phyloP scores from a whole-genome alignment of 2,113 vertebrate genomes.

The Serinus canaria region DNA sequence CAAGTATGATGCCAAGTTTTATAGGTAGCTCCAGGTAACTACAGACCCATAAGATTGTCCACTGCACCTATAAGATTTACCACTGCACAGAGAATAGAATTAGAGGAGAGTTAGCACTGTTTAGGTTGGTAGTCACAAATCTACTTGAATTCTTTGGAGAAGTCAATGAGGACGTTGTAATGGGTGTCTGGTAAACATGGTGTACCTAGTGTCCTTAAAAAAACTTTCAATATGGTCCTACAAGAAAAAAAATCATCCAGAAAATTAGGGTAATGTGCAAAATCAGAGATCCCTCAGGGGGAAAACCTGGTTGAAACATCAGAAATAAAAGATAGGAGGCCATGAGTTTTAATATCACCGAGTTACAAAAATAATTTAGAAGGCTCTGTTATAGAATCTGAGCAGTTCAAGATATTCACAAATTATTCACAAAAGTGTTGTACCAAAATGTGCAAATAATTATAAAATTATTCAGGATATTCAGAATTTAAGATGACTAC shows the following conservation, averaged over 20 bases:
- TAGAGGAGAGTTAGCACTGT: background rate
- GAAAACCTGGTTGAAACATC: background rate
- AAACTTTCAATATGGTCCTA: background rate
- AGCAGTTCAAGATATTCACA: background rate
- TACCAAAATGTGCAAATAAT: background rate
- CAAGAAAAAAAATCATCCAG: background rate
- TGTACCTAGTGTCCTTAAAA: background rate
- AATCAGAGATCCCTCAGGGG: background rate
- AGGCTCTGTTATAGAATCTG: background rate
- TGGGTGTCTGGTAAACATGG: background rate
- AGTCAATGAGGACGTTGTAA: background rate
- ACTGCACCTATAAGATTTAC: background rate
- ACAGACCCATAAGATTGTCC: background rate
- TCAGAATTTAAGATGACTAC: background rate
- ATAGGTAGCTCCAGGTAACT: background rate
- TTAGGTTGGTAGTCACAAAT: background rate
- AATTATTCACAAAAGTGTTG: background rate
- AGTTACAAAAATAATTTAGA: background rate
- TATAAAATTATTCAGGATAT: background rate
- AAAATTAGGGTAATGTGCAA: background rate
- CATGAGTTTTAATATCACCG: background rate
- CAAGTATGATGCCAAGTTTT: background rate
- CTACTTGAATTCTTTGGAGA: background rate
- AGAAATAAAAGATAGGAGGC: background rate
- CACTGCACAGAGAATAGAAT: background rate